phyloP scores from a whole-genome alignment of 2,888 invertebrate species.

The Phasia obesa region DNA sequence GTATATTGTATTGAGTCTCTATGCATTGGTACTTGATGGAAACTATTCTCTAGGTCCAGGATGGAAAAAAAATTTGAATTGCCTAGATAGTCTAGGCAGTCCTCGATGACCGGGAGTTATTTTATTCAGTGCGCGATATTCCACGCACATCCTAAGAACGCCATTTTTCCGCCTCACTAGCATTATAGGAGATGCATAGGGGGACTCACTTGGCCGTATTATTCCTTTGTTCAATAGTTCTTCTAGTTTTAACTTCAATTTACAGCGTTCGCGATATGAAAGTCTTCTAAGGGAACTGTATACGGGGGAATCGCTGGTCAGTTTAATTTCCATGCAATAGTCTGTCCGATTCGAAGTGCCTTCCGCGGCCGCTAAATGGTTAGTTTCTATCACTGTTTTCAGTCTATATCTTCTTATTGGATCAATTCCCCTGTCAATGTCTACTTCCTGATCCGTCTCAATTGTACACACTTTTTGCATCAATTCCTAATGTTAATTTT shows the following conservation, averaged over 20 bases:
- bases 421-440: background rate
- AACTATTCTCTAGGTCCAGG: slow-evolving; percentile 71
- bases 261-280: slow-evolving; percentile 11
- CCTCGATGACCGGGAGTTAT: slow-evolving; percentile 59
- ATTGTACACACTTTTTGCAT: background rate
- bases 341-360: background rate
- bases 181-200: slow-evolving; percentile 56
- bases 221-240: slow-evolving; percentile 31
- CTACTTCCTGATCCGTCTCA: background rate
- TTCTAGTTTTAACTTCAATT: background rate
- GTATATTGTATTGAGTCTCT: slow-evolving; percentile 65
- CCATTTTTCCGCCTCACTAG: slow-evolving; percentile 43
- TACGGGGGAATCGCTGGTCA: slow-evolving; percentile 4
- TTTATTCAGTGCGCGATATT: slow-evolving; percentile 54
- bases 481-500: background rate
- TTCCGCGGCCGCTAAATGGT: background rate
- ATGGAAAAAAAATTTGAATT: slow-evolving; percentile 68
- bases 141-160: slow-evolving; percentile 37
- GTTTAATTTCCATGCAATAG: background rate
- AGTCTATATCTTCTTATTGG: background rate
- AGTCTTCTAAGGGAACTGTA: slow-evolving; percentile 6
- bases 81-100: slow-evolving; percentile 52
- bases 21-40: slow-evolving; percentile 53
- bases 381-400: background rate
- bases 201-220: slow-evolving; percentile 50